Percentiles rank a stretch among this genome's conserved stretches.
phyloP scores from a whole-genome alignment of 2,888 invertebrate genomes.

The Ceramica pisi region DNA sequence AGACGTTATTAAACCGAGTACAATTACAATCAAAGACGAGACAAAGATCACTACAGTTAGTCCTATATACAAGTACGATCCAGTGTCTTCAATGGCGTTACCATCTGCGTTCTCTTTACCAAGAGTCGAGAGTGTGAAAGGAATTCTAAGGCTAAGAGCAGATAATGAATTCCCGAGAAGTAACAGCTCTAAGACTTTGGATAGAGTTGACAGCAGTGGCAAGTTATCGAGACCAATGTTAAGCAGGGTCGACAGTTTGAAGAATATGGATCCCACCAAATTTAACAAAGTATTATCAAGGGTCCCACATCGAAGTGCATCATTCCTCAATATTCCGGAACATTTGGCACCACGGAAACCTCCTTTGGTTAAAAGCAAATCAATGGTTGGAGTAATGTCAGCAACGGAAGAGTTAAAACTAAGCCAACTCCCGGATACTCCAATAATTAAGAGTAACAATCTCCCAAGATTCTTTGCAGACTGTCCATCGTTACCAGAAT shows the following conservation, averaged over 20 bases:
- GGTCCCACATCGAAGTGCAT: conserved; percentile 88
- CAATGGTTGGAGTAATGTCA: conserved; percentile 83
- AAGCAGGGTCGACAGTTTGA: conserved; percentile 86
- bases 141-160: conserved; percentile 80
- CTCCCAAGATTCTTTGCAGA: conserved; percentile 88
- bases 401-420: conserved; percentile 80
- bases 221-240: conserved; percentile 77
- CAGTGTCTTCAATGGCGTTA: conserved; percentile 77
- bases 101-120: conserved; percentile 83
- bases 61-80: conserved; percentile 85
- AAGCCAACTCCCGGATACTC: conserved; percentile 87
- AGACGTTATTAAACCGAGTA: conserved; percentile 86
- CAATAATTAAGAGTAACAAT: conserved; percentile 87
- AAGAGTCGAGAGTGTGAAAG: conserved; percentile 85
- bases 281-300: conserved; percentile 85
- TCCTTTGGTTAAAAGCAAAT: conserved; percentile 84
- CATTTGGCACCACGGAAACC: conserved; percentile 85
- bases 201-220: conserved; percentile 80
- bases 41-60: conserved; percentile 84
- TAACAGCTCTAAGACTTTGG: conserved; percentile 82
- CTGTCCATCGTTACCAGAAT: conserved; percentile 82
- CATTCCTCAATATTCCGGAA: conserved; percentile 87
- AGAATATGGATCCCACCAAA: conserved; percentile 84
- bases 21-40: conserved; percentile 87
- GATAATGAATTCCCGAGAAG: conserved; percentile 78